These are phyloP conservation scores for Lichenostomus cassidix DNA, from an alignment of 2,113 vertebrate genomes.

Conservation along the genomic window DNA sequence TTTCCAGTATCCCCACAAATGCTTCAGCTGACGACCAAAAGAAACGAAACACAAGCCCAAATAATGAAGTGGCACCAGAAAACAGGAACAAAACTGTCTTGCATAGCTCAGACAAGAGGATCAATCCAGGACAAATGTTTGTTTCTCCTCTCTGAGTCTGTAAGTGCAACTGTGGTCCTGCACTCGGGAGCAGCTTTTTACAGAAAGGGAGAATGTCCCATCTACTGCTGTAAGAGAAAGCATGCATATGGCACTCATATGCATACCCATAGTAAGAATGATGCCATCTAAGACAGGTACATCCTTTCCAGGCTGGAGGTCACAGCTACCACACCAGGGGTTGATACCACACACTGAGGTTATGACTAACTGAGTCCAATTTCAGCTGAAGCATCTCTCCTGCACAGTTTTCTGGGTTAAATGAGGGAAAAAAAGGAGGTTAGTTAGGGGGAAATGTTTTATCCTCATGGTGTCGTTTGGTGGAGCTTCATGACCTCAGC, in stretches of 20 bases:
- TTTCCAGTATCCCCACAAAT: not conserved
- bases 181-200: not conserved
- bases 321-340: not conserved
- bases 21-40: not conserved
- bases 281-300: fast-evolving
- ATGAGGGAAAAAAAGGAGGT: fast-evolving
- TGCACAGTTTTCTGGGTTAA: fast-evolving
- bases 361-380: not conserved
- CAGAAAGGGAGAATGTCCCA: not conserved
- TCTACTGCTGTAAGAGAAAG: not conserved
- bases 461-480: not conserved
- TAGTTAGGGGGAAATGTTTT: not conserved
- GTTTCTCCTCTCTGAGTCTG: not conserved
- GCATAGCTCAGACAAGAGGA: not conserved
- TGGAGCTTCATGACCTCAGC: not conserved
- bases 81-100: not conserved
- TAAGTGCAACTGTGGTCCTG: not conserved
- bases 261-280: not conserved
- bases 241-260: not conserved
- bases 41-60: not conserved
- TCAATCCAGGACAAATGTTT: not conserved
- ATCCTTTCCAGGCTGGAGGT: not conserved
- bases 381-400: not conserved
- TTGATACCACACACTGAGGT: fast-evolving
- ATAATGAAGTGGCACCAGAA: not conserved